phyloP scores from a whole-genome alignment of 2,113 vertebrate species.

The Recurvirostra avosetta region DNA sequence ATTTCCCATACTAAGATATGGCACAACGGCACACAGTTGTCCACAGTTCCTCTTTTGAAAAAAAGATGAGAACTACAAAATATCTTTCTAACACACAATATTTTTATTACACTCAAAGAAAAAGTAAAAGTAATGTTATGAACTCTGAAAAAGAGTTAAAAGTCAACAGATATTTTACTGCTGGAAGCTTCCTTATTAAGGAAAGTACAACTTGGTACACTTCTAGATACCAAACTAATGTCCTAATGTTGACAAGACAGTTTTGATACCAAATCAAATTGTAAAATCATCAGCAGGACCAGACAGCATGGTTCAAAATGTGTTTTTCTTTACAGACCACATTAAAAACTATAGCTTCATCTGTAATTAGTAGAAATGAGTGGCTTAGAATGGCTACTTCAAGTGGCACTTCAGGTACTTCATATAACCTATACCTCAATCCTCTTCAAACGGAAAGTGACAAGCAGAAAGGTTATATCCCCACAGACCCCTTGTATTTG shows the following conservation, averaged over 20 bases:
- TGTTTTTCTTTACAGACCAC: neutral
- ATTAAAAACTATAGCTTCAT: neutral
- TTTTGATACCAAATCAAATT: neutral
- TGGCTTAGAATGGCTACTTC: neutral
- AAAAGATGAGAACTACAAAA: neutral
- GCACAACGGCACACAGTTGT: neutral
- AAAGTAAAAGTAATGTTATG: neutral
- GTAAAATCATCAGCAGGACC: neutral
- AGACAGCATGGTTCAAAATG: neutral
- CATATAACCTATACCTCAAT: neutral
- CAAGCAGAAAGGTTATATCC: neutral
- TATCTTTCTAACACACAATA: neutral
- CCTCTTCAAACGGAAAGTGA: neutral
- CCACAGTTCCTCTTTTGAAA: slow-evolving; percentile 3
- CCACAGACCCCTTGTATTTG: neutral
- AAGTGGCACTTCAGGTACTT: neutral
- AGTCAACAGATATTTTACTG: neutral
- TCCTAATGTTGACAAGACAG: neutral
- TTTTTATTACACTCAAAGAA: neutral
- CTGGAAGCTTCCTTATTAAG: neutral
- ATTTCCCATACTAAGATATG: slow-evolving; percentile 36
- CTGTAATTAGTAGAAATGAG: neutral
- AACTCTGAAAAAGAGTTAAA: neutral
- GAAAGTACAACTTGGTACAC: neutral
- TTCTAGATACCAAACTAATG: neutral